Evolutionary conservation across 2,797 vertebrate genomes (phyloP), one percentile per base, ranked within the genome.

Genomic region (Choloepus didactylus): DNA sequence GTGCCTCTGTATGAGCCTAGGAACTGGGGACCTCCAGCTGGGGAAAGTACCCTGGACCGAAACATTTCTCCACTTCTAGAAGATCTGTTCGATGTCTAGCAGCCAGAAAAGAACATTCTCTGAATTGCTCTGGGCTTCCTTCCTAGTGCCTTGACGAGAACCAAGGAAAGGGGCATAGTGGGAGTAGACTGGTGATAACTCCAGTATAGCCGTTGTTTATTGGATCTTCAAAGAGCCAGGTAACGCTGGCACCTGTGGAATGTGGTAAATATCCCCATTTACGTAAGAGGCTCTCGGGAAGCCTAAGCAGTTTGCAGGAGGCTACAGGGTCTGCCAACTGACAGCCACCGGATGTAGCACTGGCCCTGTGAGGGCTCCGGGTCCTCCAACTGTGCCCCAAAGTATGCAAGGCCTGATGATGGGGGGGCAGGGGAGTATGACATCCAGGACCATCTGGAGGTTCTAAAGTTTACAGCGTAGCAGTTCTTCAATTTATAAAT

Each of bases 151-250:
- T 35, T 49, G 81, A 64, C 25, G 29, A 19, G 29, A 2, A 56
- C 31, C 4, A 5, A 0, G 3, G n/a, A 21, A 46, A 51, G 29
- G 18, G 38, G 1, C 27, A 5, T 3, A 29, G 23, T 25, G 4
- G 38, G 25, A 31, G 27, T 0, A 5, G 21, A 51, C 75, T 8
- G 4, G 3, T 64, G 15, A 44, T 9, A 64, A 10, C 10, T 38
- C 2, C 19, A 59, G 19, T 21, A 72, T 25, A 75, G 35, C 59
- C 15, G 3, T 3, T 0, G 3, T 49, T 21, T 25, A 6, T 3
- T 23, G 64, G 31, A 49, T 86, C 35, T 92, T 73, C 54, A 23
- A 35, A 86, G 31, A 51, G 5, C 8, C 35, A 10, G 9, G 21
- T 25, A 9, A 23, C 21, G 15, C 62, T 2, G 29, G 56, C 10